Evolutionary conservation across 2,888 invertebrate species (phyloP).

Genomic region (Timema podura): DNA sequence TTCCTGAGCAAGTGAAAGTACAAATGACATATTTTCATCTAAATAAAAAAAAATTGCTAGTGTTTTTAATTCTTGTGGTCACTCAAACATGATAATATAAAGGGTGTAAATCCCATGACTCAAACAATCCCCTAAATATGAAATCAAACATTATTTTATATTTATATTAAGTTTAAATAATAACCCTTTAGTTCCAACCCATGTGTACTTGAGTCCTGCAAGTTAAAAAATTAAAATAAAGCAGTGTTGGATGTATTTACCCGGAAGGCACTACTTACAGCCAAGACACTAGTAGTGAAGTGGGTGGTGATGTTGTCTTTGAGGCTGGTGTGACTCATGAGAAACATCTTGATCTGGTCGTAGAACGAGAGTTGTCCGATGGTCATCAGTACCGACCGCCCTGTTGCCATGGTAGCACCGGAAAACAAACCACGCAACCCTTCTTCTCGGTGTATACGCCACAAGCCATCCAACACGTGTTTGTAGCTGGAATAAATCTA

Average conservation of each 20-base stretch:
- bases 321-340: constrained; percentile 67
- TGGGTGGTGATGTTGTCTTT: constrained; percentile 83
- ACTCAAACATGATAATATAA: no score
- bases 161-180: background rate
- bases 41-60: no score
- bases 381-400: constrained; percentile 90
- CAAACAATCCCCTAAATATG: no score
- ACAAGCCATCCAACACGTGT: constrained; percentile 88
- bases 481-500: constrained; percentile 70
- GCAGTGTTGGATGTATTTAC: no score
- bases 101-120: no score
- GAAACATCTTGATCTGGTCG: constrained; percentile 77
- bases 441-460: constrained; percentile 74
- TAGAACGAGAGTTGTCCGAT: constrained; percentile 97
- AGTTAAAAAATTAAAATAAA: background rate
- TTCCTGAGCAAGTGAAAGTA: no score
- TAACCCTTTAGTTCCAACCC: background rate
- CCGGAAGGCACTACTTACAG: constrained; percentile 56
- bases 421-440: constrained; percentile 77
- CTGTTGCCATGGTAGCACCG: constrained; percentile 86
- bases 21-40: no score
- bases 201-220: background rate
- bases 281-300: constrained; percentile 79
- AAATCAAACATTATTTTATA: no score
- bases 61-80: no score